Evolutionary conservation across 1,140 invertebrate genomes (phyloP).

Genomic region (Drosophila arizonae): DNA sequence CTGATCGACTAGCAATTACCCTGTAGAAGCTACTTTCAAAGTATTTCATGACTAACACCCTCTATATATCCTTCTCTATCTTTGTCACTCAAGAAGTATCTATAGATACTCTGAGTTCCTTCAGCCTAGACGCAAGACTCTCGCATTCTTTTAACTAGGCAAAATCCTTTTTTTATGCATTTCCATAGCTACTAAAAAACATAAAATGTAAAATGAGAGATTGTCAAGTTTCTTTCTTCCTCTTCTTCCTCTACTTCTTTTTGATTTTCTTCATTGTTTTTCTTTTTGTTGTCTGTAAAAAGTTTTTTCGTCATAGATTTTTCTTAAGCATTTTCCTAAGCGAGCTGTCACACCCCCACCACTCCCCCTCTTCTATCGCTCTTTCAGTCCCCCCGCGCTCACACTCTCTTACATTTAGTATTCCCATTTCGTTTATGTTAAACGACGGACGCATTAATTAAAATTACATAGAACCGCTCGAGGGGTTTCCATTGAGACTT

Average conservation of each 20-base stretch:
- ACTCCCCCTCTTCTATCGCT: not conserved
- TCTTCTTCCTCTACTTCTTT: not conserved
- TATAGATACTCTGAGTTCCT: no score
- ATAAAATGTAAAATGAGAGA: conserved; percentile 21
- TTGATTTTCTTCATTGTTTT: not conserved
- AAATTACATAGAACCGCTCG: conserved; percentile 67
- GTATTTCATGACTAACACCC: no score
- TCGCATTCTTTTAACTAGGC: no score
- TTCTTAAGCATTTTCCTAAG: conserved; percentile 17
- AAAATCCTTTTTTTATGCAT: no score
- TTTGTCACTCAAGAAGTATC: no score
- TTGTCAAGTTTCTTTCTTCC: conserved; percentile 26
- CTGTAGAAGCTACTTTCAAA: no score
- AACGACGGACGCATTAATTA: conserved; percentile 70
- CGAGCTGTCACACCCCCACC: not conserved
- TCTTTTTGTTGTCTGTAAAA: conserved; percentile 21
- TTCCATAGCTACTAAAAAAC: not conserved
- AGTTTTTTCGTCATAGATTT: conserved; percentile 36
- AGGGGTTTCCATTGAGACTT: conserved; percentile 23
- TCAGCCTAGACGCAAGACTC: no score
- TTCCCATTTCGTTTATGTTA: conserved; percentile 61
- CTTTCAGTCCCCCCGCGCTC: conserved; percentile 5
- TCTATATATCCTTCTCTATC: no score
- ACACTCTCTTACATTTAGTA: conserved; percentile 48
- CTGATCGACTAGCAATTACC: no score